Percentiles rank a stretch among this genome's conserved stretches.
Evolutionary conservation across 2,797 vertebrate species (phyloP).

Genomic region (Alcedo atthis): DNA sequence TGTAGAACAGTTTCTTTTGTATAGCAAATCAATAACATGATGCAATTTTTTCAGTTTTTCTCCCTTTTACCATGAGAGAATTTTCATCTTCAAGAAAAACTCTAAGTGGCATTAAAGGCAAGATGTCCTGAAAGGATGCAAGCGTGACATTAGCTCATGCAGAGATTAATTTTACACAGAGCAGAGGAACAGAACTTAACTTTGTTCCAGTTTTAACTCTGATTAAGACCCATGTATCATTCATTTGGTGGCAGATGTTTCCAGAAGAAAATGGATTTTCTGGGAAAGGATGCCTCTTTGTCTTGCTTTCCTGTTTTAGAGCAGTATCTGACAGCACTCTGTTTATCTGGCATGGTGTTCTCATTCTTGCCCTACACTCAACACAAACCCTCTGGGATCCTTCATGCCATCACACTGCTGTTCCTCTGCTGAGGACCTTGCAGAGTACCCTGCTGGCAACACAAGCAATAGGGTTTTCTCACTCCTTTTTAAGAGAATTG

Average conservation of each 20-base stretch:
- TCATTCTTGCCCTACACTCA: background rate
- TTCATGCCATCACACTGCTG: accelerated
- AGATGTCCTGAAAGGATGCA: background rate
- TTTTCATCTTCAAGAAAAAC: background rate
- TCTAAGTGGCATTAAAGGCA: background rate
- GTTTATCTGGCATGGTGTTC: background rate
- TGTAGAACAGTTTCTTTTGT: background rate
- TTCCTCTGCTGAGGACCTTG: background rate
- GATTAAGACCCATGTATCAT: background rate
- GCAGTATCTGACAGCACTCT: background rate
- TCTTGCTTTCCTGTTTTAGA: background rate
- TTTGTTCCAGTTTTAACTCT: background rate
- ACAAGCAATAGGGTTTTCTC: background rate
- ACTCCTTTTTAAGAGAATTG: background rate
- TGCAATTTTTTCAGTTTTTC: background rate
- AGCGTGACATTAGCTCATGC: background rate
- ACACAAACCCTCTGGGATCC: background rate
- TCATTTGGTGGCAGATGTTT: background rate
- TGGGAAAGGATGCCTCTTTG: background rate
- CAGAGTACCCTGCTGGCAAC: background rate
- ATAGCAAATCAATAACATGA: background rate
- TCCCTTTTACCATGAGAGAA: background rate
- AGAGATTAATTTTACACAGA: background rate
- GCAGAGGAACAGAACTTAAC: background rate
- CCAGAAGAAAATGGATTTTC: background rate